Base-by-base conservation (phyloP, 2,113 vertebrate genomes). In the Clarias magur region DNA sequence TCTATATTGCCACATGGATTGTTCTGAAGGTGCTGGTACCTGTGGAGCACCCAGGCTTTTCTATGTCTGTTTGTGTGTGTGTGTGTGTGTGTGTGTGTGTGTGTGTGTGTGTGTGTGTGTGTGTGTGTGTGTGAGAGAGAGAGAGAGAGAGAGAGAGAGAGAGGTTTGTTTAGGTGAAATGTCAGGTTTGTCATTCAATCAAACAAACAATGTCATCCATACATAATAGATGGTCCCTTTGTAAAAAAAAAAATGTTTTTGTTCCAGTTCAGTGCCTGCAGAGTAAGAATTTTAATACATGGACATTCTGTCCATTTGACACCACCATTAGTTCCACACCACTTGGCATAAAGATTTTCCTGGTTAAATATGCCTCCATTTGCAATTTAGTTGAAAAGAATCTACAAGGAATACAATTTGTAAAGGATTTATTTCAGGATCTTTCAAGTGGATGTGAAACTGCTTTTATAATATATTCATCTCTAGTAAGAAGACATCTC, bases 21-120 rank as follows among this genome's bases (percentile, higher is more conserved):
- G 80, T 88, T 88, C 88, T 88, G 76, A 91, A 91, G 90, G 90
- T 91, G 88, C 85, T 83, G 90, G 90, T 91, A 85, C 89, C 89
- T 87, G 79, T 48, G 73, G 88, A 86, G 88, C 85, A 78, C 73
- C 70, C 56, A 89, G 85, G 21, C 12, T 57, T 70, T 57, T 85
- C 19, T 85, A 56, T 88, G 78, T 86, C 30, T 88, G 65, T 87
- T 68, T 83, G 68, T 87, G 65, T 67, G 80, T 89, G 72, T 78
- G 62, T 83, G 54, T 86, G 84, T 70, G 84, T 73, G 75, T 81
- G 76, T 72, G 65, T 62, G 76, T 85, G 82, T 72, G 80, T 75
- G n/a, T n/a, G 70, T 75, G 56, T 42, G 57, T 67, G n/a, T 27
- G 57, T 59, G 57, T 59, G 59, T 84, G 73, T 72, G 75, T 81